Base-by-base conservation (phyloP, 2,797 vertebrate genomes). In the Myotis planiceps region DNA sequence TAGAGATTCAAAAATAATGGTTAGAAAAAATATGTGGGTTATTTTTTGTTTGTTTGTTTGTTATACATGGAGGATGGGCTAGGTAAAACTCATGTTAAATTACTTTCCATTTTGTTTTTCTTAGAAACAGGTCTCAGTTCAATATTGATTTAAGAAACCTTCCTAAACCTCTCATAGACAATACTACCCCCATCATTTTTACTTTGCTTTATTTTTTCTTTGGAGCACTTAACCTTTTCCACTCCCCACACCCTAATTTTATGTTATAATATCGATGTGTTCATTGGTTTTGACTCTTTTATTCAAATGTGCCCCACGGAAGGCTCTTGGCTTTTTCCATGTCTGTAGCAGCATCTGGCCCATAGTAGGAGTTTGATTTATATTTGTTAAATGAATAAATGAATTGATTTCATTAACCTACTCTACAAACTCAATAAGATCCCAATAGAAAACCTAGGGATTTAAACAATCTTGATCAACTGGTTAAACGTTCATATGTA, bases 401-500 rank as follows among this genome's bases (percentile, higher is more conserved):
- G 47, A 69, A n/a, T 42, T n/a, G 42, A 42, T 65, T 29, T 63
- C 19, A n/a, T 68, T 83, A 58, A 83, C 9, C 23, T 71, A 53
- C 15, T 55, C 58, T 76, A 86, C 6, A 75, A 32, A 68, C 69
- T 89, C 66, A 84, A 19, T 39, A 58, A 55, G 27, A 83, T 34
- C 5, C 16, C 68, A 69, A 32, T 58, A 7, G 76, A 87, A 94
- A 53, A 9, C 6, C 16, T 55, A n/a, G 14, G 7, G 3, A 16
- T 63, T 92, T 7, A 27, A 88, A 47, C 69, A 75, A 29, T 90
- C 25, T 88, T 93, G 19, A 75, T 92, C 42, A 81, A 88, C 74
- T 82, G 42, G 63, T 94, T 86, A 49, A 96, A 85, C 90, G 88
- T 81, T 71, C 14, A 88, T 53, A 78, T 12, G 49, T 58, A 69